A percentile compares a stretch with the other conserved stretches of the same genome.
phyloP scores from a whole-genome alignment of 2,888 invertebrate genomes.

The Teleiodes luculella region DNA sequence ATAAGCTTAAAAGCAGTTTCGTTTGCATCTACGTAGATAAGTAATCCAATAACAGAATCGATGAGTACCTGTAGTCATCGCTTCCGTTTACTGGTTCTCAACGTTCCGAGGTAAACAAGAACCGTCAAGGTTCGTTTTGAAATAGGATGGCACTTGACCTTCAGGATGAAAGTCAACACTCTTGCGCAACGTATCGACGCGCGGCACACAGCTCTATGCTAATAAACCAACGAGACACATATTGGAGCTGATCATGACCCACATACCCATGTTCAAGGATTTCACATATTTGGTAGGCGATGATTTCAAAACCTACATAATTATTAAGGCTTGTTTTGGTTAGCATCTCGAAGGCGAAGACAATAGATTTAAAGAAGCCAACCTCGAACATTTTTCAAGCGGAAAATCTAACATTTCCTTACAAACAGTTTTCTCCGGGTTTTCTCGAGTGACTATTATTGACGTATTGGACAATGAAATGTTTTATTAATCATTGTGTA shows the following conservation, averaged over 20 bases:
- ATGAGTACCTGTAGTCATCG: constrained; percentile 50
- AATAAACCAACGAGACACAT: constrained; percentile 70
- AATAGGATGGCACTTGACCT: constrained; percentile 79
- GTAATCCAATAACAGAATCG: constrained; percentile 35
- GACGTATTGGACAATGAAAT: constrained; percentile 25
- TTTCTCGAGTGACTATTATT: constrained; percentile 33
- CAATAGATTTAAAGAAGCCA: constrained; percentile 26
- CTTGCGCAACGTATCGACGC: constrained; percentile 69
- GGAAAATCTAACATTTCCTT: constrained; percentile 19
- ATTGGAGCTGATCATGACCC: constrained; percentile 75
- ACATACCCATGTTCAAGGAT: constrained; percentile 74
- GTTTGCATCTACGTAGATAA: neutral
- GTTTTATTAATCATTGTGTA: constrained; percentile 15
- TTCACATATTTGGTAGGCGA: constrained; percentile 75
- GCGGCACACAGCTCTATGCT: constrained; percentile 67
- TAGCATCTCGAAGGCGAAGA: constrained; percentile 49
- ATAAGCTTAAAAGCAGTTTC: neutral
- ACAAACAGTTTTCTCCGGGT: constrained; percentile 33
- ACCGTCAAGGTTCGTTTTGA: constrained; percentile 74
- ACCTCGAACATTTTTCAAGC: neutral
- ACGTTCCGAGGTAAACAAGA: constrained; percentile 70
- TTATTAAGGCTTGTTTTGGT: constrained; percentile 60
- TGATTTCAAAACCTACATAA: constrained; percentile 68
- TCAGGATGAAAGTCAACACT: constrained; percentile 78
- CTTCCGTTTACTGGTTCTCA: constrained; percentile 65